A percentile compares a stretch with the other conserved stretches of the same genome.
These are phyloP conservation scores for Plotosus lineatus DNA, from an alignment of 2,113 vertebrate genomes.

Conservation along the genomic window DNA sequence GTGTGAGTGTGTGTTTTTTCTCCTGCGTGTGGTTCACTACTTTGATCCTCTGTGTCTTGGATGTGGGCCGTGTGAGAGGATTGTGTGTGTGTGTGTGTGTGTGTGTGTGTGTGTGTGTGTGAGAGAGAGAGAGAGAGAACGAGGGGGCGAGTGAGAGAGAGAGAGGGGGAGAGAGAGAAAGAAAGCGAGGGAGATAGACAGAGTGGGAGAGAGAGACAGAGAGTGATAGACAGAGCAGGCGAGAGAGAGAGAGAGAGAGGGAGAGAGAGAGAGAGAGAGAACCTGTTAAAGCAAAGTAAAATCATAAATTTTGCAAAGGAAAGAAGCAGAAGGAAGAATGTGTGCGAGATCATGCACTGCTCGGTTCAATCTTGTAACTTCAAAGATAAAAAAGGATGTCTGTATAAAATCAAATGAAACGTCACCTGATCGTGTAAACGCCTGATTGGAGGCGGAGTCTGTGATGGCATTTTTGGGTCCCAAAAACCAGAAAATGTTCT, in stretches of 20 bases:
- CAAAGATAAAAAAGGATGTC: not conserved
- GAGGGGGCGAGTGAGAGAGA: slow-evolving; percentile 45
- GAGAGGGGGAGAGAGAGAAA: slow-evolving; percentile 55
- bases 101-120: slow-evolving; percentile 38
- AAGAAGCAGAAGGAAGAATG: not conserved
- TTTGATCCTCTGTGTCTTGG: slow-evolving; percentile 74
- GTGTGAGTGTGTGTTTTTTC: slow-evolving; percentile 18
- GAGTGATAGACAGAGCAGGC: not conserved
- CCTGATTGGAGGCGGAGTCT: not conserved
- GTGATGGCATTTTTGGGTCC: not conserved
- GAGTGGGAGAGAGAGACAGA: not conserved
- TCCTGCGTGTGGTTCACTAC: slow-evolving; percentile 71
- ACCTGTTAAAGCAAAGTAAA: too few relatives aligned
- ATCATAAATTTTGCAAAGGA: too few relatives aligned
- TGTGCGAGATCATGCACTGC: not conserved
- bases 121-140: not conserved
- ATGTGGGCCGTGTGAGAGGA: slow-evolving; percentile 68
- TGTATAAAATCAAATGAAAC: not conserved
- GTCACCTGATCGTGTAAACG: not conserved
- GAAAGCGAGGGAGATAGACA: not conserved
- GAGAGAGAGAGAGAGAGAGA: not conserved
- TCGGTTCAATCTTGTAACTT: not conserved
- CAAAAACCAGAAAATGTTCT: not conserved
- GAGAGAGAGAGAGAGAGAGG: slow-evolving; percentile 1
- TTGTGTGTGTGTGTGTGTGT: slow-evolving; percentile 46